phyloP scores from a whole-genome alignment of 2,888 invertebrate species.

The Galerucella calmariensis region DNA sequence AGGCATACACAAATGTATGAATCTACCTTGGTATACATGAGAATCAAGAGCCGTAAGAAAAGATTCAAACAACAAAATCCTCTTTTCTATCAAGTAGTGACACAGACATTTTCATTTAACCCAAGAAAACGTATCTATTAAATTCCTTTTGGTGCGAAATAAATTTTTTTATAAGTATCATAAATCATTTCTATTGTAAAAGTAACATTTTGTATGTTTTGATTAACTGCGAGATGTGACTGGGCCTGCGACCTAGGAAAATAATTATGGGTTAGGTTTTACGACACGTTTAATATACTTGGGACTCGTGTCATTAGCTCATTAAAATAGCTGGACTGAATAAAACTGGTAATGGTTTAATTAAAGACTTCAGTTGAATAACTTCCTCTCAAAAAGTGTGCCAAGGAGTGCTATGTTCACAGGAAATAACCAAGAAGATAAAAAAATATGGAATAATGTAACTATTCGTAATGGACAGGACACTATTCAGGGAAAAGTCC shows the following conservation, averaged over 20 bases:
- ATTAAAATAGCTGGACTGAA: too few relatives aligned
- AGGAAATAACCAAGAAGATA: too few relatives aligned
- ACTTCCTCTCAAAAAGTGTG: too few relatives aligned
- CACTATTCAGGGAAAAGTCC: too few relatives aligned
- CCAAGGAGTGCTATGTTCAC: too few relatives aligned
- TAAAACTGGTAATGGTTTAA: too few relatives aligned
- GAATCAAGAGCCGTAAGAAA: not conserved
- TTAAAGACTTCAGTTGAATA: too few relatives aligned
- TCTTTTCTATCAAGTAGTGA: not conserved
- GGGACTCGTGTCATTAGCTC: too few relatives aligned
- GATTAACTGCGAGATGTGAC: not conserved
- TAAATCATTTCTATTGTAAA: not conserved
- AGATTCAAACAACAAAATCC: not conserved
- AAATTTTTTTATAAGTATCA: not conserved
- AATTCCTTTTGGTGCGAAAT: not conserved
- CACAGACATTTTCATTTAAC: not conserved
- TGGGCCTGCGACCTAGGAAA: not conserved
- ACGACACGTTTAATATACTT: too few relatives aligned
- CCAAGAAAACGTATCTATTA: not conserved
- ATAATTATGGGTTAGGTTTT: not conserved
- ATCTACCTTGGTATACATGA: not conserved
- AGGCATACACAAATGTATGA: not conserved
- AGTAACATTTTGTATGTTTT: not conserved
- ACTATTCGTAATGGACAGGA: too few relatives aligned
- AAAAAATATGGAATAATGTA: too few relatives aligned